Evolutionary conservation across 64 coral and sea anemone genomes (phyloP).

Genomic region (Catalaphyllia jardinei): DNA sequence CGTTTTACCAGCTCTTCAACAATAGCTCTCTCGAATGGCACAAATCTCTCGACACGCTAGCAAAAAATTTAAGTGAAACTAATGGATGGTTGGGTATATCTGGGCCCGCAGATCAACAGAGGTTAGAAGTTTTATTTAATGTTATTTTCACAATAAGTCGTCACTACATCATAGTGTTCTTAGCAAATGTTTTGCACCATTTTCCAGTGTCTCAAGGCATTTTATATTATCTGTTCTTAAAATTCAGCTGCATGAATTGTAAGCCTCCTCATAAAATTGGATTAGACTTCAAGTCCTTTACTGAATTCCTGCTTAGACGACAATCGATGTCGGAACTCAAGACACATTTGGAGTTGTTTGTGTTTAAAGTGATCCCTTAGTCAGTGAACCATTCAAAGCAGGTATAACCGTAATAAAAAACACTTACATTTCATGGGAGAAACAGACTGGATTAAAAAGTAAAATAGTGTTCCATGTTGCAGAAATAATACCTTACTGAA

Average conservation of each 20-base stretch:
- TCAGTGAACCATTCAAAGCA: not conserved
- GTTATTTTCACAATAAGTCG: too few relatives aligned
- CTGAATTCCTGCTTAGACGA: not conserved
- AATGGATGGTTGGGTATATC: too few relatives aligned
- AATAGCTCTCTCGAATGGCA: not conserved
- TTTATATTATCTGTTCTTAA: not conserved
- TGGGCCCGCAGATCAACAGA: too few relatives aligned
- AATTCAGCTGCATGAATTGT: not conserved
- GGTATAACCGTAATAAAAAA: not conserved
- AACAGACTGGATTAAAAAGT: not conserved
- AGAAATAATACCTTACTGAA: not conserved
- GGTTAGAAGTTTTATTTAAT: too few relatives aligned
- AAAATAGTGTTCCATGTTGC: not conserved
- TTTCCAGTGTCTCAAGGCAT: not conserved
- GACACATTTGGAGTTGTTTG: not conserved
- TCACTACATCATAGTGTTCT: too few relatives aligned
- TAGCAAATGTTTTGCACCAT: too few relatives aligned
- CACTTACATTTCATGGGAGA: not conserved
- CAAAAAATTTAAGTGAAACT: too few relatives aligned
- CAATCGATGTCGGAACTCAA: not conserved
- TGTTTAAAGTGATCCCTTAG: not conserved
- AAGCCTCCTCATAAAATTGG: not conserved
- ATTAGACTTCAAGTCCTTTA: not conserved
- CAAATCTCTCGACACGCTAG: not conserved
- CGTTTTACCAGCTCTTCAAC: not conserved